Evolutionary conservation across 2,113 vertebrate species (phyloP).

Genomic region (Ailuropoda melanoleuca): DNA sequence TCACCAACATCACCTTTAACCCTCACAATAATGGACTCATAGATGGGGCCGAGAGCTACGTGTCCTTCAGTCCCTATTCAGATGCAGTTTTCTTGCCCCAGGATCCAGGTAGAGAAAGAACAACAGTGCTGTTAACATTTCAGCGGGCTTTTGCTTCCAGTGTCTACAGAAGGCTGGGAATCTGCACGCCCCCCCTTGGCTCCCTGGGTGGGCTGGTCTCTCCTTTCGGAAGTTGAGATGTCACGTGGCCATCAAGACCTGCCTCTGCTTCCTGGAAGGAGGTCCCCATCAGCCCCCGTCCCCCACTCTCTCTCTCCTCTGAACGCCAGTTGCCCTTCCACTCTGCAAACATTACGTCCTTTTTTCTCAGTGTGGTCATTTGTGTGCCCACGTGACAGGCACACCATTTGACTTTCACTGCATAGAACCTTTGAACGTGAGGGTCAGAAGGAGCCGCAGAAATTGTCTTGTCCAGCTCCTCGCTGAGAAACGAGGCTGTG

Average conservation of each 20-base stretch:
- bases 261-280: not conserved
- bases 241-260: not conserved
- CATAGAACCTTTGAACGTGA: not conserved
- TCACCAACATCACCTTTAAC: conserved; percentile 82
- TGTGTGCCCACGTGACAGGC: not conserved
- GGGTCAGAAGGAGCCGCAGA: not conserved
- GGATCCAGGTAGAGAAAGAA: conserved; percentile 83
- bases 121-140: accelerated
- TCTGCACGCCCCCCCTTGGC: accelerated
- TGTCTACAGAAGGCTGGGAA: not conserved
- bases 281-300: accelerated
- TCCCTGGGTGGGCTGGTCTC: not conserved
- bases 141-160: not conserved
- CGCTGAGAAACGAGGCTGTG: not conserved
- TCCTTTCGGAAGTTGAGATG: not conserved
- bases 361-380: not conserved
- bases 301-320: no score
- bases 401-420: not conserved
- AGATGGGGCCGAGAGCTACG: conserved; percentile 74
- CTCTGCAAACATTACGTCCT: not conserved
- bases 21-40: not conserved
- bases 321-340: not conserved
- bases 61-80: conserved; percentile 81
- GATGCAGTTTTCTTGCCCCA: conserved; percentile 74
- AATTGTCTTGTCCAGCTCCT: not conserved